These are phyloP conservation scores for Synanthedon tipuliformis DNA, from an alignment of 2,888 invertebrate species.

Conservation along the genomic window DNA sequence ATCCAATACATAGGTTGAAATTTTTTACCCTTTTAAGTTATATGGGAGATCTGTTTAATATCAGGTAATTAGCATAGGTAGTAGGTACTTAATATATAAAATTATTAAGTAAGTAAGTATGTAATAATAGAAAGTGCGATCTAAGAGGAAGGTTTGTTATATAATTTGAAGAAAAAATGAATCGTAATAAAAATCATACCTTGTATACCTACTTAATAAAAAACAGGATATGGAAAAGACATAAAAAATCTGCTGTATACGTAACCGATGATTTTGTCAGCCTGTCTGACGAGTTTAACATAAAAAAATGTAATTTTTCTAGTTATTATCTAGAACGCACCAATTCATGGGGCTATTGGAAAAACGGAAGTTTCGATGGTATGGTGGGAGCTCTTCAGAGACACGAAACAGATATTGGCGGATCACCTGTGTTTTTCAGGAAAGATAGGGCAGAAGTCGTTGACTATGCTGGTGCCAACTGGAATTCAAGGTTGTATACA, in stretches of 20 bases:
- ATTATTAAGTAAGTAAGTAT: too few relatives aligned
- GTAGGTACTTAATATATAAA: background rate
- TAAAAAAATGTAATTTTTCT: background rate
- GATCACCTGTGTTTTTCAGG: conserved; percentile 75
- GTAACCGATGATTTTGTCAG: too few relatives aligned
- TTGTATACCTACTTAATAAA: too few relatives aligned
- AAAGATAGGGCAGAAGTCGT: conserved; percentile 70
- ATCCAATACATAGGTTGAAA: conserved; percentile 75
- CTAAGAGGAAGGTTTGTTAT: background rate
- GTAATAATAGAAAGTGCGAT: background rate
- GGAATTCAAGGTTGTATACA: conserved; percentile 66
- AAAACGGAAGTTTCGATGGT: conserved; percentile 74
- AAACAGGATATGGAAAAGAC: too few relatives aligned
- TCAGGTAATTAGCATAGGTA: conserved; percentile 55
- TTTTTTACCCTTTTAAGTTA: conserved; percentile 67
- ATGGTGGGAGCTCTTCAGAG: conserved; percentile 72
- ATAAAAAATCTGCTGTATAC: too few relatives aligned
- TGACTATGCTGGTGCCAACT: conserved; percentile 72
- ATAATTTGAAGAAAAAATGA: too few relatives aligned
- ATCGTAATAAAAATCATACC: too few relatives aligned
- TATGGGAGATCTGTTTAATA: conserved; percentile 74
- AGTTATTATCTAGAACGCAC: conserved; percentile 58
- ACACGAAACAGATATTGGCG: conserved; percentile 73
- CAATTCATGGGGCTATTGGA: conserved; percentile 74
- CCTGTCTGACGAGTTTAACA: too few relatives aligned